These are phyloP conservation scores for Mizuhopecten yessoensis DNA, from an alignment of 1,140 invertebrate genomes.

Conservation along the genomic window DNA sequence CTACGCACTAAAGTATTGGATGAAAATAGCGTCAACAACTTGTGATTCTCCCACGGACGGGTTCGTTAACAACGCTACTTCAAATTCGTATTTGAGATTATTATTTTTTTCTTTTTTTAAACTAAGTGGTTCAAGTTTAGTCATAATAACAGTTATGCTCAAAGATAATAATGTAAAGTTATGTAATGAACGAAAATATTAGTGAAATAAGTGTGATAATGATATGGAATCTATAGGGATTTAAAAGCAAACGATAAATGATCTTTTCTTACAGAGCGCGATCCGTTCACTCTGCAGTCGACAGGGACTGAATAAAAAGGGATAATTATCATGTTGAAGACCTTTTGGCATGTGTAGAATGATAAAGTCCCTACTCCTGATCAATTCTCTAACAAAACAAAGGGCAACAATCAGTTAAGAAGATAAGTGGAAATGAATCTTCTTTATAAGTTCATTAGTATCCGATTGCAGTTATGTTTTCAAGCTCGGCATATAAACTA, in stretches of 20 bases:
- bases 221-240: neutral
- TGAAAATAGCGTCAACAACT: neutral
- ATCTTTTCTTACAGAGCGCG: neutral
- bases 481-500: too few relatives aligned
- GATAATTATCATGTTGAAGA: too few relatives aligned
- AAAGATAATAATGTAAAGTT: neutral
- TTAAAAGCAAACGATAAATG: neutral
- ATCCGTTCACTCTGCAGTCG: neutral
- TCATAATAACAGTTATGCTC: neutral
- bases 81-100: neutral
- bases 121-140: neutral
- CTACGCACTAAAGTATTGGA: neutral
- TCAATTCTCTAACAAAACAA: too few relatives aligned
- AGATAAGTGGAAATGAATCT: too few relatives aligned
- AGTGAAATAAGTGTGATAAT: too few relatives aligned
- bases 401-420: too few relatives aligned
- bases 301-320: neutral
- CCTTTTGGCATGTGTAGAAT: too few relatives aligned
- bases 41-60: neutral
- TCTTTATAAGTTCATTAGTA: too few relatives aligned
- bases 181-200: too few relatives aligned
- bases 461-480: too few relatives aligned
- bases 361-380: too few relatives aligned
- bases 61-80: neutral
- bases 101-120: neutral